Evolutionary conservation across 2,797 vertebrate species (phyloP), one percentile per base, ranked within the genome.

Genomic region (Peromyscus attwateri): DNA sequence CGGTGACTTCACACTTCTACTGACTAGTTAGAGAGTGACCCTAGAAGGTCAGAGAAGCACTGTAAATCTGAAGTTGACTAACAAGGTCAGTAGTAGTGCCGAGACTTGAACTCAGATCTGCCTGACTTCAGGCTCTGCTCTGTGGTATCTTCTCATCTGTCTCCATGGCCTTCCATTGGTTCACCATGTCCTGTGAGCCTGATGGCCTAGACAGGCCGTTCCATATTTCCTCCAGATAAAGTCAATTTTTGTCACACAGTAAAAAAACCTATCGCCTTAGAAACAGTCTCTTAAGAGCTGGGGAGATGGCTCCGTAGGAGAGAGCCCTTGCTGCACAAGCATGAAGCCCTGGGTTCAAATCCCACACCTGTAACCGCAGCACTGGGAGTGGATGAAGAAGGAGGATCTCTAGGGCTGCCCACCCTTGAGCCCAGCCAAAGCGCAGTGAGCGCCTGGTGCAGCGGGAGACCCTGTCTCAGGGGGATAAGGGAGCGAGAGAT

Each of bases 1-100:
- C 0, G 23, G 55, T 62, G 43, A 27, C 31, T 3, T 10, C 31
- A 0, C 0, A 2, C 6, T 21, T 17, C 52, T 29, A 16, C 0
- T 23, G n/a, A 27, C 52, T 19, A 9, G 11, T 37, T 31, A 16
- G 6, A 19, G 12, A 0, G 0, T 5, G 16, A 16, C n/a, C 46
- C 0, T 17, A 3, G 29, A 43, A 68, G 3, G 8, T 0, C 10
- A 57, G 62, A 75, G 57, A 57, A 92, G 68, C 4, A 55, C 21
- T 7, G 34, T 5, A 13, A 31, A 31, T 37, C 62, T 8, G 9
- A 13, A 25, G 17, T 0, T 0, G 1, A 52, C 68, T 6, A 21
- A 37, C 0, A 46, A 6, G 43, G 8, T 34, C 2, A 9, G 34
- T 8, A 0, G 8, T 3, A 0, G 8, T 43, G 71, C 19, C 27